A percentile compares a stretch with the other conserved stretches of the same genome.
Evolutionary conservation across 2,113 vertebrate species (phyloP).

Genomic region (Odocoileus virginianus): DNA sequence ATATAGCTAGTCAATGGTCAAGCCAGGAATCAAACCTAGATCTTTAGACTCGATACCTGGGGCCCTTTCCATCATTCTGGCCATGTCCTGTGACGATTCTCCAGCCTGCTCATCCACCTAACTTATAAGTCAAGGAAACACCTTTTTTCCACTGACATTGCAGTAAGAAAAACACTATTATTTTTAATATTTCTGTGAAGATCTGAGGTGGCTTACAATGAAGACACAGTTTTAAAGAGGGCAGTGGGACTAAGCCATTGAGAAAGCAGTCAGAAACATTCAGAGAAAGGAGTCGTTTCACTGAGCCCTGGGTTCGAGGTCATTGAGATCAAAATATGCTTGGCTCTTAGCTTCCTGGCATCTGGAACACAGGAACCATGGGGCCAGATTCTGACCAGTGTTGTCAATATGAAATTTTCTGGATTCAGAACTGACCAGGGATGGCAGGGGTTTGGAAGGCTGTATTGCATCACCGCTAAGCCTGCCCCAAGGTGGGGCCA

Average conservation of each 20-base stretch:
- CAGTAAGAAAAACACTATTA: conserved; percentile 62
- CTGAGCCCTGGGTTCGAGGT: neutral
- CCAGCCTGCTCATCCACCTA: neutral
- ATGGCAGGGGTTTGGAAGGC: neutral
- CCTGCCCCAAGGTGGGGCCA: conserved; percentile 49
- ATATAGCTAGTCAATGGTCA: neutral
- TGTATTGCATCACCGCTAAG: neutral
- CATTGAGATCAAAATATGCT: neutral
- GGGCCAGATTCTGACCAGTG: neutral
- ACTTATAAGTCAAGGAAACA: conserved; percentile 74
- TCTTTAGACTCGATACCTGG: conserved; percentile 63
- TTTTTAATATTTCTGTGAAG: conserved; percentile 53
- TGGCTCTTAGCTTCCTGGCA: conserved; percentile 16
- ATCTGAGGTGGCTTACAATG: conserved; percentile 51
- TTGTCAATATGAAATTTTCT: neutral
- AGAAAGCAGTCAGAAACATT: neutral
- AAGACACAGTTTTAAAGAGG: conserved; percentile 51
- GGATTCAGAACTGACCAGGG: neutral
- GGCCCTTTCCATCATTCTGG: conserved; percentile 45
- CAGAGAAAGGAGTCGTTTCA: conserved; percentile 7
- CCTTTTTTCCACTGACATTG: conserved; percentile 62
- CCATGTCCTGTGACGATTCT: neutral
- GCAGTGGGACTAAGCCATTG: neutral
- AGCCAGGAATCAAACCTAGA: conserved; percentile 51
- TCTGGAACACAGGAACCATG: neutral